Conservation (phyloP, 2,888 invertebrate genomes). For the Caenorhabditis wallacei region DNA sequence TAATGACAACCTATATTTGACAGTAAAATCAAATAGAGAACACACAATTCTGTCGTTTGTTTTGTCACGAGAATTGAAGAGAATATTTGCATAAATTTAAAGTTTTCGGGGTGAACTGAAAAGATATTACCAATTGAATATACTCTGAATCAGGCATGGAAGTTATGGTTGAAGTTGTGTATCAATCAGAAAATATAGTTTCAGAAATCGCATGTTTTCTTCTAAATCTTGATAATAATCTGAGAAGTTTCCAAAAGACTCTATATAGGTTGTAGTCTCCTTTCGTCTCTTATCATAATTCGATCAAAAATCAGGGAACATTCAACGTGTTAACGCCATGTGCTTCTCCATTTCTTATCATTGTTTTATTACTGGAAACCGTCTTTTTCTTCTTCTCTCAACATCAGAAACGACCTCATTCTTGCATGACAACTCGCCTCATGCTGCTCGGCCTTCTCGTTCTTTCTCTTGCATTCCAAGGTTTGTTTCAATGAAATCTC, state of each 20-base stretch:
- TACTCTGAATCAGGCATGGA: not conserved
- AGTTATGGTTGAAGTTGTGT: too few relatives aligned
- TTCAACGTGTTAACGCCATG: slow-evolving; percentile 44
- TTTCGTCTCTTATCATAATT: slow-evolving; percentile 31
- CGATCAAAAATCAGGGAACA: slow-evolving; percentile 48
- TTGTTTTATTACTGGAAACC: slow-evolving; percentile 57
- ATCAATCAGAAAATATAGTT: too few relatives aligned
- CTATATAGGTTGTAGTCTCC: slow-evolving; percentile 17
- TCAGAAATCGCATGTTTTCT: too few relatives aligned
- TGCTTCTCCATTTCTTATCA: slow-evolving; percentile 52
- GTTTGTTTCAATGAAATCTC: not conserved
- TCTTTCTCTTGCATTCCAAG: slow-evolving; percentile 53
- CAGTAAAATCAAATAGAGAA: slow-evolving; percentile 9
- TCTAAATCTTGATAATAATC: too few relatives aligned
- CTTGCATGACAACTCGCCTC: slow-evolving; percentile 6
- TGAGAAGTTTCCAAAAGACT: too few relatives aligned
- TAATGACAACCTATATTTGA: not conserved
- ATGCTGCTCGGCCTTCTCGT: slow-evolving; percentile 56
- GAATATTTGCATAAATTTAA: slow-evolving; percentile 39
- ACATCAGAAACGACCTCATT: slow-evolving; percentile 48
- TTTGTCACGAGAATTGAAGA: not conserved
- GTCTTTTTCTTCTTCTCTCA: slow-evolving; percentile 19
- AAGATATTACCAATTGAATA: not conserved
- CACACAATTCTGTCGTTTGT: not conserved
- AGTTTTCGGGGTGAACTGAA: not conserved